Evolutionary conservation across 2,113 vertebrate genomes (phyloP).

Genomic region (Cyanistes caeruleus): DNA sequence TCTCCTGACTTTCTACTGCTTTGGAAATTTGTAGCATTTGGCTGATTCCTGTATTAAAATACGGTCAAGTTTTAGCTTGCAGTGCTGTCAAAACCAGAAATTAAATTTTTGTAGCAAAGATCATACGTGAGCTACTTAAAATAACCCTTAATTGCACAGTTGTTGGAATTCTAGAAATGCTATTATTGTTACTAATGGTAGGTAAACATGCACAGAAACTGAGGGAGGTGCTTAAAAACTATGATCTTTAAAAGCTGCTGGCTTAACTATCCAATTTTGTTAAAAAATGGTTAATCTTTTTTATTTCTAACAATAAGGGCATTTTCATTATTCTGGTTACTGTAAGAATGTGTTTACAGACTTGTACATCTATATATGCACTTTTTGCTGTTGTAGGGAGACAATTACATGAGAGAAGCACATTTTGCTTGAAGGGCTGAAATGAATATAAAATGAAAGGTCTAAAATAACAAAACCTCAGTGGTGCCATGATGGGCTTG

Average conservation of each 20-base stretch:
- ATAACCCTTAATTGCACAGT: background rate
- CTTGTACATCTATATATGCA: accelerated
- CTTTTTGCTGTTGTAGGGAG: background rate
- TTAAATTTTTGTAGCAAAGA: background rate
- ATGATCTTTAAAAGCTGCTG: background rate
- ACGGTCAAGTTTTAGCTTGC: background rate
- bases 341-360: background rate
- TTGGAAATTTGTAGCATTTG: background rate
- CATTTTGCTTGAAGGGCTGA: background rate
- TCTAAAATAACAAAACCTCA: background rate
- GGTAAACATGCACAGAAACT: background rate
- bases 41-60: background rate
- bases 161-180: background rate
- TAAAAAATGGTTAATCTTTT: background rate
- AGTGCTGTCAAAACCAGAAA: background rate
- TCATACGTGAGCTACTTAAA: background rate
- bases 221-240: background rate
- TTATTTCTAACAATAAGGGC: background rate
- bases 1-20: background rate
- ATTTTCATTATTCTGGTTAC: background rate
- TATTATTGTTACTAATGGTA: background rate
- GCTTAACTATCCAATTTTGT: background rate
- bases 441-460: background rate
- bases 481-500: background rate
- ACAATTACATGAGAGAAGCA: background rate